Percentiles rank a stretch among this genome's conserved stretches.
Evolutionary conservation across 2,797 vertebrate species (phyloP).

Genomic region (Lemur catta): DNA sequence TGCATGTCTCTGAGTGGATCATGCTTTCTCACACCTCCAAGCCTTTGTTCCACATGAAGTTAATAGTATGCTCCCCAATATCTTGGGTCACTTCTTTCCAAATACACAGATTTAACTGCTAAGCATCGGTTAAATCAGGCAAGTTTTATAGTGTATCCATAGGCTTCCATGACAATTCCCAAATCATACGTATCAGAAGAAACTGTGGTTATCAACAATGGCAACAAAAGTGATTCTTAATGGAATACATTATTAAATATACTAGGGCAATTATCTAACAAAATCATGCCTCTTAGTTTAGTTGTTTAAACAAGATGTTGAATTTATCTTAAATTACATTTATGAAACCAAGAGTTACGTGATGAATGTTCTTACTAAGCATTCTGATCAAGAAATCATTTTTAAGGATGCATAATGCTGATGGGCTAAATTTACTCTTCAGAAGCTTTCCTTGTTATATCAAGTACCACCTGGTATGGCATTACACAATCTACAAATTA

Average conservation of each 20-base stretch:
- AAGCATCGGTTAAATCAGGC: neutral
- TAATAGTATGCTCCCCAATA: neutral
- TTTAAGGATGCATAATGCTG: neutral
- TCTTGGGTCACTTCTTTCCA: neutral
- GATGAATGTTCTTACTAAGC: neutral
- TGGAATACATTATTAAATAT: neutral
- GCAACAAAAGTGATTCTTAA: slow-evolving; percentile 35
- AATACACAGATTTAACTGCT: neutral
- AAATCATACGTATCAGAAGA: neutral
- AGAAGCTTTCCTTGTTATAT: slow-evolving; percentile 16
- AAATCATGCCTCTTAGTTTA: neutral
- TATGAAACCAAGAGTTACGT: neutral
- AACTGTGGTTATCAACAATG: neutral
- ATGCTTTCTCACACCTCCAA: neutral
- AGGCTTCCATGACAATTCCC: neutral
- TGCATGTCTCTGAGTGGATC: neutral
- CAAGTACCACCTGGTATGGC: neutral
- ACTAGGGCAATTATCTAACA: slow-evolving; percentile 7
- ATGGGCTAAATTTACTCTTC: neutral
- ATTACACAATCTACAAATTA: neutral
- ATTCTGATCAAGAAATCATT: neutral
- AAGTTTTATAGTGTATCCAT: neutral
- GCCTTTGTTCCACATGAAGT: neutral
- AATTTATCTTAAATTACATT: slow-evolving; percentile 35
- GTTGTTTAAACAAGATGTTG: neutral